Evolutionary conservation across 2,113 vertebrate species (phyloP).

Genomic region (Sander vitreus): DNA sequence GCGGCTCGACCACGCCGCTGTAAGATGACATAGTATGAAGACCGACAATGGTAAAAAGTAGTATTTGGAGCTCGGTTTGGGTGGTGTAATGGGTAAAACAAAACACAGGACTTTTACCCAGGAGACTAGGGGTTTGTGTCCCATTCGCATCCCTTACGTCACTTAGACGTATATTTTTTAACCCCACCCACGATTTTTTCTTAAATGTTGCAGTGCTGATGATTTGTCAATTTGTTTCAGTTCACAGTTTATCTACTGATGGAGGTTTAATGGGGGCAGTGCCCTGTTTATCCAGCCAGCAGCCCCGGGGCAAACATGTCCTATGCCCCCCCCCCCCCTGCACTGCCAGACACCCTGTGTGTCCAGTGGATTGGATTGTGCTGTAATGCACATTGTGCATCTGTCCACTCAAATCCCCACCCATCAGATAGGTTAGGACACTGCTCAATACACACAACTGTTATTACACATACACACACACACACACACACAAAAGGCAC

Average conservation of each 20-base stretch:
- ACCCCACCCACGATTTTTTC: too few species aligned
- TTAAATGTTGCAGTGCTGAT: not conserved
- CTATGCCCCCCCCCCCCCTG: not conserved
- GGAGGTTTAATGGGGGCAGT: conserved; percentile 65
- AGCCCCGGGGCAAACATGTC: conserved; percentile 50
- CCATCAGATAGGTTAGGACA: conserved; percentile 22
- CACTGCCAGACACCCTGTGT: conserved; percentile 42
- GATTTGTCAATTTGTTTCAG: conserved; percentile 56
- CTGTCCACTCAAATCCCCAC: conserved; percentile 27
- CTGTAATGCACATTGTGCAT: conserved; percentile 28
- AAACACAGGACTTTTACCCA: too few species aligned
- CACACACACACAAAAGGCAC: not conserved
- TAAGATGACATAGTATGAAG: too few species aligned
- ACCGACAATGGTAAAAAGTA: too few species aligned
- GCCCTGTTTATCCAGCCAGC: conserved; percentile 53
- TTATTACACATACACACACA: conserved; percentile 7
- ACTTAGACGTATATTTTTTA: too few species aligned
- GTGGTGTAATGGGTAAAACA: too few species aligned
- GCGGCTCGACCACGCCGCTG: too few species aligned
- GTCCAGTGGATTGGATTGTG: conserved; percentile 55
- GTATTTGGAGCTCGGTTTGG: too few species aligned
- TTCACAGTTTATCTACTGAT: conserved; percentile 63
- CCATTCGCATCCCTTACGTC: too few species aligned
- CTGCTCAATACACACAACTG: not conserved
- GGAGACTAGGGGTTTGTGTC: too few species aligned